Conservation (phyloP, 1,140 invertebrate genomes). For the Portunus trituberculatus region DNA sequence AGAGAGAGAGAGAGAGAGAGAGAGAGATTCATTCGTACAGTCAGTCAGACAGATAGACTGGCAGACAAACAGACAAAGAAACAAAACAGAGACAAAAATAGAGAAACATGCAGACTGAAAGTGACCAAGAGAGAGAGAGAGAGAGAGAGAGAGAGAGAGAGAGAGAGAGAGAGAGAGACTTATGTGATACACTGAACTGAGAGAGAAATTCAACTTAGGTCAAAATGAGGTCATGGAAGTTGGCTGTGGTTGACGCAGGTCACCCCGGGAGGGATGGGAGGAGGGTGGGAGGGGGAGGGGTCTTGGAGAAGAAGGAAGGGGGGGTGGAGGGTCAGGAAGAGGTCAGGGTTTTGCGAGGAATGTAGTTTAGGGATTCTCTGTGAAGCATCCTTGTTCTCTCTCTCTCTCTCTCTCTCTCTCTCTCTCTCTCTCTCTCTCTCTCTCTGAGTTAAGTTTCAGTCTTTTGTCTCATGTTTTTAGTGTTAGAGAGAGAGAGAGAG, state of each 20-base stretch:
- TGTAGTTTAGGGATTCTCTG: not conserved
- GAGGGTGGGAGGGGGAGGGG: not conserved
- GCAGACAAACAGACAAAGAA: not conserved
- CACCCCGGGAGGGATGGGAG: too few relatives aligned
- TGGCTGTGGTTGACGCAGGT: too few relatives aligned
- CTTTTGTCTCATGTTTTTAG: too few relatives aligned
- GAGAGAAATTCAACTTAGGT: not conserved
- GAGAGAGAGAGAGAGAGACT: too few relatives aligned
- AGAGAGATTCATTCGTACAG: not conserved
- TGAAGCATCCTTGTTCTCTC: not conserved
- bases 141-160: too few relatives aligned
- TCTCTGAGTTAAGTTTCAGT: too few relatives aligned
- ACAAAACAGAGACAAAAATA: not conserved
- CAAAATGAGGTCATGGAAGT: not conserved
- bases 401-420: conserved; percentile 20
- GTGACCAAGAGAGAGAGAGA: too few relatives aligned
- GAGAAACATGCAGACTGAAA: not conserved
- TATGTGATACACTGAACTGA: not conserved
- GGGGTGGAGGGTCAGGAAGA: not conserved
- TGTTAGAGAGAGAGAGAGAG: too few relatives aligned
- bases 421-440: not conserved
- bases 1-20: too few relatives aligned
- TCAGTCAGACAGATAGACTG: too few relatives aligned
- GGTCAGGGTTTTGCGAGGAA: not conserved
- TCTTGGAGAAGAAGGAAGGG: too few relatives aligned